Conservation (phyloP, 1,140 invertebrate genomes). For the Arion vulgaris region DNA sequence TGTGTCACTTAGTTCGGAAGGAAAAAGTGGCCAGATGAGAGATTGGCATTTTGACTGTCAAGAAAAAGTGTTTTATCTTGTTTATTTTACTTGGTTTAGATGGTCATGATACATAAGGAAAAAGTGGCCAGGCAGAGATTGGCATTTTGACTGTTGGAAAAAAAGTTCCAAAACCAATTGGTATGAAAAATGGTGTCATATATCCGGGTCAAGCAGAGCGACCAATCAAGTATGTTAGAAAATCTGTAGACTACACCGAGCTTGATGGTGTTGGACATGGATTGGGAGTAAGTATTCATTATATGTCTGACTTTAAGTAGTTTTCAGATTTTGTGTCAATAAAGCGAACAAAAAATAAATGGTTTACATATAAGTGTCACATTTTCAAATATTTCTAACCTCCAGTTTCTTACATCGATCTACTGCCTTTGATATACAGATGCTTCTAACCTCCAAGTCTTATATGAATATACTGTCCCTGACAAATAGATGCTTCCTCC, state of each 20-base stretch:
- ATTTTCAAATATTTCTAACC: too few species aligned
- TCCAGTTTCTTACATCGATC: too few species aligned
- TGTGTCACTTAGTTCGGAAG: too few species aligned
- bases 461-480: too few species aligned
- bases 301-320: background rate
- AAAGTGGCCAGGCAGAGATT: slow-evolving; percentile 96
- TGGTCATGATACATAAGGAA: slow-evolving; percentile 98
- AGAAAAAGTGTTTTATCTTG: background rate
- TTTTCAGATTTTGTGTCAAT: background rate
- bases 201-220: slow-evolving; percentile 97
- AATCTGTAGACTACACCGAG: slow-evolving; percentile 94
- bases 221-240: slow-evolving; percentile 93
- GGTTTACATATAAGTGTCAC: too few species aligned
- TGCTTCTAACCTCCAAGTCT: too few species aligned
- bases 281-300: slow-evolving; percentile 57
- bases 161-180: slow-evolving; percentile 87
- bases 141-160: slow-evolving; percentile 92
- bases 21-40: too few species aligned
- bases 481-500: too few species aligned
- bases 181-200: slow-evolving; percentile 84
- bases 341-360: too few species aligned
- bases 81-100: slow-evolving; percentile 74
- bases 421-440: too few species aligned
- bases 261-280: slow-evolving; percentile 97
- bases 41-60: too few species aligned